These are phyloP conservation scores for Calameuta filiformis DNA, from an alignment of 2,888 invertebrate species.

Conservation along the genomic window DNA sequence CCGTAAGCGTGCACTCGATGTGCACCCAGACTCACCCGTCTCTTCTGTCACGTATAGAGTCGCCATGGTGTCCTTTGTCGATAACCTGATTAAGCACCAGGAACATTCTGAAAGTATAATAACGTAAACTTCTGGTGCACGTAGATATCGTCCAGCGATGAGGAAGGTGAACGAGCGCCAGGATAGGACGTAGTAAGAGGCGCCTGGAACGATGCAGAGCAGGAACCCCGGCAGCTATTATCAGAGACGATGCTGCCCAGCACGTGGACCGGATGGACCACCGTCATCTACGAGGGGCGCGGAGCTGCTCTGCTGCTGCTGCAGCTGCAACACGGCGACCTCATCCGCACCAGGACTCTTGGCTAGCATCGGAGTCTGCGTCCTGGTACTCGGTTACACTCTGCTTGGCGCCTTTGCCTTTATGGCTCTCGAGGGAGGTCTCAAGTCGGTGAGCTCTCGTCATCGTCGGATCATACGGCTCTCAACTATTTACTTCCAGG, in stretches of 20 bases:
- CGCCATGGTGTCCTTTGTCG: not conserved
- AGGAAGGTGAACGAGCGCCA: not conserved
- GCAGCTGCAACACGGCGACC: conserved; percentile 68
- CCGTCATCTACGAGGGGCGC: conserved; percentile 41
- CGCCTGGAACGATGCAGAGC: conserved; percentile 48
- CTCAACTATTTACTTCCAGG: not conserved
- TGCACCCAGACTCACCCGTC: not conserved
- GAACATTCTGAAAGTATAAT: not conserved
- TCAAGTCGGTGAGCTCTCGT: conserved; percentile 53
- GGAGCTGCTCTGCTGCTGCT: conserved; percentile 70
- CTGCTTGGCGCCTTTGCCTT: conserved; percentile 93
- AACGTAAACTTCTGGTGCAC: not conserved
- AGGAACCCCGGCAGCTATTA: conserved; percentile 50
- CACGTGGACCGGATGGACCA: conserved; percentile 12
- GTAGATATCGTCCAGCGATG: conserved; percentile 9
- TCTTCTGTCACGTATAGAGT: not conserved
- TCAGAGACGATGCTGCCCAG: conserved; percentile 55
- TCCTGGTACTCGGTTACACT: conserved; percentile 90
- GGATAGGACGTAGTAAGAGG: not conserved
- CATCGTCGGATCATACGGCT: not conserved
- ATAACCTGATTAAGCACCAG: not conserved
- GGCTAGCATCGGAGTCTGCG: conserved; percentile 84
- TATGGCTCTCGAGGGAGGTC: conserved; percentile 81
- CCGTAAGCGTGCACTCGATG: not conserved
- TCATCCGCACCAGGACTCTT: conserved; percentile 73